Base-by-base conservation (phyloP, 2,113 vertebrate species). In the Odontophorus gujanensis region DNA sequence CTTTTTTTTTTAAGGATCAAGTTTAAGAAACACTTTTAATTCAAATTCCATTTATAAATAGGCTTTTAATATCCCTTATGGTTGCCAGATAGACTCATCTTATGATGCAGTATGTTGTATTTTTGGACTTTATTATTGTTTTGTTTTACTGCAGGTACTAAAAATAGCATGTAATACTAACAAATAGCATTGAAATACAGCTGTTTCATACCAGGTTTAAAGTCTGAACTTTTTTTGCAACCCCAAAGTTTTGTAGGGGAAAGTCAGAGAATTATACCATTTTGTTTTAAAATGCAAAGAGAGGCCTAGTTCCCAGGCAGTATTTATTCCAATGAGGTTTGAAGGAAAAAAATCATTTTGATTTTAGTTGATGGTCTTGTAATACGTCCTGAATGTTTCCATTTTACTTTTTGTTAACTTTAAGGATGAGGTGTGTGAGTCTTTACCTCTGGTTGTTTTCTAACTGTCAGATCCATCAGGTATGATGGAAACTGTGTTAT, bases 31-130 rank as follows among this genome's bases (percentile, higher is more conserved):
- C 71, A 91, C 47, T 95, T 93, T 84, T 93, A 97, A 68, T 95
- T 94, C 77, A 94, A 90, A 24, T 91, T 92, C 71, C 32, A 89
- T 89, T 96, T 92, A 94, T 86, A 95, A 95, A 95, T 81, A 85
- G 81, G 32, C 83, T 90, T 95, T 96, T 96, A 95, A 93, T 96
- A 94, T 95, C 76, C 95, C 67, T 82, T 94, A 95, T 95, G 75
- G 81, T 86, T 96, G 95, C 97, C 97, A 98, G 97, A 97, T 97
- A 96, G 90, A 71, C 82, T 97, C 62, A 84, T 93, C 81, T 93
- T 91, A 89, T 30, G 78, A 90, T 50, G 13, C 4, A 63, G 42
- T n/a, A 40, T 86, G 66, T 93, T 95, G 85, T 96, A 85, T 81
- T 86, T 66, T 14, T 92, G 81, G 82, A 89, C 81, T 96, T 96